Base-by-base conservation (phyloP, 2,888 invertebrate genomes). In the Matsumyia berberina region DNA sequence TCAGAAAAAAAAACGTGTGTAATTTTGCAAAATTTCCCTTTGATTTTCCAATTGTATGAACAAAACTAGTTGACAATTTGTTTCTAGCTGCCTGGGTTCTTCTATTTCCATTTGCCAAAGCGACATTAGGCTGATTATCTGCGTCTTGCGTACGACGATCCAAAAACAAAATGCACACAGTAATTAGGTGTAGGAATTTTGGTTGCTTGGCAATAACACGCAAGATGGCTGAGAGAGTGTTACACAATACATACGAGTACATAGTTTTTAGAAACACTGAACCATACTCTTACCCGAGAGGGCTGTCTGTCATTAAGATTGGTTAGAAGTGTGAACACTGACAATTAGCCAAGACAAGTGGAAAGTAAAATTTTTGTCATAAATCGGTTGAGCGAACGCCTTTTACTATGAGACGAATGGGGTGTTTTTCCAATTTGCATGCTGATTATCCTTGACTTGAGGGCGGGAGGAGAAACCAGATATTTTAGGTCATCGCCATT, bases 401-500 rank as follows among this genome's bases (percentile, higher is more conserved):
- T 42, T 4, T 37, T n/a, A n/a, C 8, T 42, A 1, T 1, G 5
- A 39, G 5, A 39, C 9, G 17, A 15, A 42, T 42, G 15, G 8
- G n/a, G 44, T 44, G 19, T 17, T n/a, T 29, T 17, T 29, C 19
- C n/a, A 55, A 49, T 19, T 51, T 19, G 35, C n/a, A 19, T 12
- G 11, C 3, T 19, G 37, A 24, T 6, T 2, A 19, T 12, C 73
- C 83, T 78, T 57, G 72, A 77, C 66, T 78, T n/a, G n/a, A n/a
- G 69, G 44, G 37, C 73, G 73, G 73, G 78, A 44, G 55, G 44
- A 37, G 17, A 58, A n/a, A n/a, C n/a, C 1, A 24, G 12, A 69
- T 37, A 51, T 76, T 55, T 76, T 76, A 80, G 55, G 73, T 69
- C 79, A 69, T 64, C 73, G 67, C 67, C 72, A 72, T 77, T 58